A percentile compares a stretch with the other conserved stretches of the same genome.
These are phyloP conservation scores for Orchestes rusci DNA, from an alignment of 2,888 invertebrate species.

Conservation along the genomic window DNA sequence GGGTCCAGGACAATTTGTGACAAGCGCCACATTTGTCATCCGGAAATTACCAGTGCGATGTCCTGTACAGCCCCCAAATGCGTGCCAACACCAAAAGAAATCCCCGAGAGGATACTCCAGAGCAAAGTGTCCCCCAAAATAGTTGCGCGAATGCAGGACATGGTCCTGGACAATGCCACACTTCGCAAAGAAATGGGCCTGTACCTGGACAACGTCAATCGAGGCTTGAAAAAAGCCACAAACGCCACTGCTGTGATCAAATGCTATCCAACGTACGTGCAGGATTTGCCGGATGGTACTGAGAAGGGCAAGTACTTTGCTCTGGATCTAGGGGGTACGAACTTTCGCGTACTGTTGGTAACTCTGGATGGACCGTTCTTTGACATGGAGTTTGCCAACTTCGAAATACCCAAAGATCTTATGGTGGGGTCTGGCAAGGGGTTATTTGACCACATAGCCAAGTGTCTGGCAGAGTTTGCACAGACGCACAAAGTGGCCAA, in stretches of 20 bases:
- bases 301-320: constrained; percentile 93
- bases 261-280: constrained; percentile 93
- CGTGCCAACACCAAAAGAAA: no score
- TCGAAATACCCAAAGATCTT: constrained; percentile 87
- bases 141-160: constrained; percentile 20
- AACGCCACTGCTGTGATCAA: constrained; percentile 77
- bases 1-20: no score
- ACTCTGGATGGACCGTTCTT: constrained; percentile 78
- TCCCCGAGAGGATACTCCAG: no score
- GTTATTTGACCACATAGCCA: constrained; percentile 48
- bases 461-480: constrained; percentile 86
- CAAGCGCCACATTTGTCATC: no score
- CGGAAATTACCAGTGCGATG: no score
- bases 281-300: constrained; percentile 90
- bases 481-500: constrained; percentile 72
- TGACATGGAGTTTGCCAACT: constrained; percentile 96
- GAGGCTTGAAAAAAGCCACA: constrained; percentile 71
- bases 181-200: constrained; percentile 68
- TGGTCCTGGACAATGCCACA: constrained; percentile 62
- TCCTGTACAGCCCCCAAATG: no score
- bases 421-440: constrained; percentile 83
- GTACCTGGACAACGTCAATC: constrained; percentile 68
- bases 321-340: constrained; percentile 95
- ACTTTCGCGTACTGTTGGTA: constrained; percentile 92
- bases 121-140: no score